These are phyloP conservation scores for Oppia nitens DNA, from an alignment of 1,140 invertebrate genomes.

Conservation along the genomic window DNA sequence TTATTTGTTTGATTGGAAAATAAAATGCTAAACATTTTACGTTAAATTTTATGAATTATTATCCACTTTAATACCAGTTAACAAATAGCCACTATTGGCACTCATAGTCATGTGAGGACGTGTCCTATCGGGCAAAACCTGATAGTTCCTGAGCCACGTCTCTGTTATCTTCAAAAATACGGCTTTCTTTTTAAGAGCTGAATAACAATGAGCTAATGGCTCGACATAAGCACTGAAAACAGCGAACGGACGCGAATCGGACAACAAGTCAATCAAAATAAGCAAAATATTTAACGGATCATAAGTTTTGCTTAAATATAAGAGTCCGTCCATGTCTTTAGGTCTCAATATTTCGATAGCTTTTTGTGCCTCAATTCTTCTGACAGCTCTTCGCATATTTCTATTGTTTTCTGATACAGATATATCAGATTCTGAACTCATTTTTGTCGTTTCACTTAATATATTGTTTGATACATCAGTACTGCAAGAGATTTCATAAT, in stretches of 20 bases:
- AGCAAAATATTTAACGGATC: slow-evolving; percentile 60
- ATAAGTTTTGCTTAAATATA: slow-evolving; percentile 55
- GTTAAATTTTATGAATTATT: neutral
- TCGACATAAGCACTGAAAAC: slow-evolving; percentile 57
- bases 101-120: slow-evolving; percentile 64
- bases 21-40: neutral
- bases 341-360: slow-evolving; percentile 15
- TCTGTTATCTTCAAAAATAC: slow-evolving; percentile 57
- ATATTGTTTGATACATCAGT: too few relatives aligned
- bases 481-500: too few relatives aligned
- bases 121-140: slow-evolving; percentile 62
- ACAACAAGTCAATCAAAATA: slow-evolving; percentile 52
- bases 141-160: slow-evolving; percentile 73
- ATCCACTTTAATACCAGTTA: slow-evolving; percentile 40
- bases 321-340: slow-evolving; percentile 49
- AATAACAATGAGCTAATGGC: slow-evolving; percentile 29
- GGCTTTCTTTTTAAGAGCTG: slow-evolving; percentile 30
- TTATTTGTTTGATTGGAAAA: neutral
- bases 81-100: slow-evolving; percentile 51
- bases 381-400: neutral
- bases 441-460: too few relatives aligned
- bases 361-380: slow-evolving; percentile 13
- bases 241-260: slow-evolving; percentile 59
- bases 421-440: slow-evolving; percentile 1
- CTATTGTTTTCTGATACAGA: neutral